Evolutionary conservation across 2,113 vertebrate species (phyloP), one percentile per base, ranked within the genome.

Genomic region (Syrrhaptes paradoxus): DNA sequence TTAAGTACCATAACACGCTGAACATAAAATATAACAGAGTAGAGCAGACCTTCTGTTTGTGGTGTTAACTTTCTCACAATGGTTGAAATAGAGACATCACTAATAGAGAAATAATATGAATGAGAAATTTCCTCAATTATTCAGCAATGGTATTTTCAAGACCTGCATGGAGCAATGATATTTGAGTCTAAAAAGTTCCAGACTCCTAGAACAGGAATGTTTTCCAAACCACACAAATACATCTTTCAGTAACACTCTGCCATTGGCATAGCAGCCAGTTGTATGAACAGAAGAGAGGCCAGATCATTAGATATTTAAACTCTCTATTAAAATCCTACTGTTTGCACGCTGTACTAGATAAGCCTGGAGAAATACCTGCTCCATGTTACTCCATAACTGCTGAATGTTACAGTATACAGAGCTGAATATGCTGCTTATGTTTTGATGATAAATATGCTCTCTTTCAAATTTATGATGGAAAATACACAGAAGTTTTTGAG

Each of bases 381-480:
- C 3, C 0, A 9, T n/a, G 34, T 41, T 41, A 41, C 41, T 41
- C 13, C 41, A 13, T 41, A 41, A 41, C 71, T 92, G 68, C 59
- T 81, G 72, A 67, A 57, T 36, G 48, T 36, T 91, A 86, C 32
- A 78, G 52, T 45, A 41, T 5, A 28, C 79, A 88, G 76, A 86
- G 73, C 67, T 81, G 43, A 77, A 68, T 74, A 85, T 71, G 21
- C 26, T 94, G 82, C 67, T 86, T 57, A 51, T 58, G 65, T 74
- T 95, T 94, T 87, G 71, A 36, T 87, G 81, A 91, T 70, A 89
- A 96, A 77, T 90, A 75, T 20, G 18, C 32, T 88, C 26, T 76
- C 66, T 88, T 90, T 88, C 48, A 67, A 88, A 95, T 92, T 71
- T 87, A 81, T 71, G 65, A 72, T 67, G 90, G 87, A 96, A 96